These are phyloP conservation scores for Catotricha subobsoleta DNA, from an alignment of 2,888 invertebrate genomes.

Conservation along the genomic window DNA sequence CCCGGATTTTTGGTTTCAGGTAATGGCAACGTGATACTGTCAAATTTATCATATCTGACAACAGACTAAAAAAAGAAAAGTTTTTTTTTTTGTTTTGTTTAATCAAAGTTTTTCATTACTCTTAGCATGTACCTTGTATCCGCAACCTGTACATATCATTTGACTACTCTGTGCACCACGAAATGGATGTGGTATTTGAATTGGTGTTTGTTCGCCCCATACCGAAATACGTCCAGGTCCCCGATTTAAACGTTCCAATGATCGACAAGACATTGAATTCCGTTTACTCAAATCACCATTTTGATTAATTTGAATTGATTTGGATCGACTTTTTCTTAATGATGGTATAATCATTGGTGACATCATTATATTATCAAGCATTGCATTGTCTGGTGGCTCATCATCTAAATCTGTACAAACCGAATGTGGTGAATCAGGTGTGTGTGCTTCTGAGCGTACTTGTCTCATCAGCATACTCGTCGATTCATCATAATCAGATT, in stretches of 20 bases:
- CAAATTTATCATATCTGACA: constrained; percentile 82
- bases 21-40: constrained; percentile 68
- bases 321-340: constrained; percentile 20
- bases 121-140: constrained; percentile 35
- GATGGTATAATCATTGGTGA: constrained; percentile 18
- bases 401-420: constrained; percentile 20
- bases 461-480: constrained; percentile 25
- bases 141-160: constrained; percentile 53
- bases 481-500: constrained; percentile 27
- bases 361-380: constrained; percentile 13
- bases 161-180: constrained; percentile 60
- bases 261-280: constrained; percentile 32
- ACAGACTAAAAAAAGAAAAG: constrained; percentile 40
- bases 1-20: constrained; percentile 43
- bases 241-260: constrained; percentile 30
- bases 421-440: constrained; percentile 29
- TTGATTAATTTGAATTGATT: constrained; percentile 14
- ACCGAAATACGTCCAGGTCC: constrained; percentile 29
- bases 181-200: constrained; percentile 44
- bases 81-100: too few species aligned
- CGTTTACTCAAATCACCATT: constrained; percentile 17
- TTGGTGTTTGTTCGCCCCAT: constrained; percentile 32
- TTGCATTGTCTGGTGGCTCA: constrained; percentile 11
- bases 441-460: constrained; percentile 28
- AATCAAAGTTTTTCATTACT: background rate